Percentiles rank a stretch among this genome's conserved stretches.
phyloP scores from a whole-genome alignment of 1,140 invertebrate genomes.

The Listronotus bonariensis region DNA sequence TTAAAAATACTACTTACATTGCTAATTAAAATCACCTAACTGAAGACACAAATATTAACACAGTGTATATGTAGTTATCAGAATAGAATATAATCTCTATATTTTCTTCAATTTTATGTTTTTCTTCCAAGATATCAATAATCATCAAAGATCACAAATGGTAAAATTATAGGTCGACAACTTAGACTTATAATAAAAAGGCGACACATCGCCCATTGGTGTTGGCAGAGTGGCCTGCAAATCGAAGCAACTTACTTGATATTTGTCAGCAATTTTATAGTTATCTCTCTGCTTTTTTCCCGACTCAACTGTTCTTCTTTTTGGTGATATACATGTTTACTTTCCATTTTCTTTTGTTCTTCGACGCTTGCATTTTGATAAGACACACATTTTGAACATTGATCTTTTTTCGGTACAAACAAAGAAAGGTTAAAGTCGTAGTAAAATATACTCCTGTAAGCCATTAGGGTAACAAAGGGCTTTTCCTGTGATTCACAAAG shows the following conservation, averaged over 20 bases:
- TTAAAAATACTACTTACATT: no score
- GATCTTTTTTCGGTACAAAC: neutral
- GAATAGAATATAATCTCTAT: constrained; percentile 39
- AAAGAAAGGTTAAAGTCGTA: neutral
- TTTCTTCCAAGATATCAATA: constrained; percentile 7
- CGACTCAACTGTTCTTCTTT: constrained; percentile 45
- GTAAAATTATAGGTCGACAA: constrained; percentile 50
- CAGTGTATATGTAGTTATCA: no score
- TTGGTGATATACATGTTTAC: constrained; percentile 45
- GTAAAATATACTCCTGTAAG: neutral
- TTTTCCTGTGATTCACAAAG: no score
- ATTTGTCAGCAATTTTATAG: neutral
- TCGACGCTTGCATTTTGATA: neutral
- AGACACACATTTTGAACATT: neutral
- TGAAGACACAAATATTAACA: no score
- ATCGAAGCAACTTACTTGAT: no score
- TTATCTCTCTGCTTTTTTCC: constrained; percentile 47
- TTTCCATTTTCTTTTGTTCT: constrained; percentile 37
- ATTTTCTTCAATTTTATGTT: neutral
- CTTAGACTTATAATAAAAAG: constrained; percentile 53
- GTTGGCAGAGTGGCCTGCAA: no score
- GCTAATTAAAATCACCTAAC: no score
- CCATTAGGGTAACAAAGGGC: neutral
- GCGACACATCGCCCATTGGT: constrained; percentile 49
- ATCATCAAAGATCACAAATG: constrained; percentile 16